phyloP scores from a whole-genome alignment of 2,888 invertebrate species.

The Meganola albula region DNA sequence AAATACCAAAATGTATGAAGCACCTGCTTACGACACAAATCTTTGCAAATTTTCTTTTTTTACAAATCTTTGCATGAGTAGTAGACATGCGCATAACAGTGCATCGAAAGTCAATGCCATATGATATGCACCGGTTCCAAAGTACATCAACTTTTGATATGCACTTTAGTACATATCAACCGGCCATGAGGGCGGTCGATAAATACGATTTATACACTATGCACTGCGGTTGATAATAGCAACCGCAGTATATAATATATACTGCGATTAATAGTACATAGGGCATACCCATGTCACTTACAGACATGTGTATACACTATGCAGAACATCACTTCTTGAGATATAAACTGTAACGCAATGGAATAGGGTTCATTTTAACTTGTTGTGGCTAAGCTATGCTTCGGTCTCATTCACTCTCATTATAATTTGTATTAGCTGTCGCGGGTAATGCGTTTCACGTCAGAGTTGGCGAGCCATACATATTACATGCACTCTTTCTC shows the following conservation, averaged over 20 bases:
- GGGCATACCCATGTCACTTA: constrained; percentile 8
- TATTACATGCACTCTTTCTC: constrained; percentile 11
- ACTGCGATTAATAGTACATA: constrained; percentile 8
- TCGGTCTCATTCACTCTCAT: constrained; percentile 11
- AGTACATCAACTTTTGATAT: constrained; percentile 13
- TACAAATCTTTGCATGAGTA: constrained; percentile 10
- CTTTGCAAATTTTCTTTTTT: constrained; percentile 10
- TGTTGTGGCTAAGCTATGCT: constrained; percentile 10
- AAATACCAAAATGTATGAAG: constrained; percentile 10
- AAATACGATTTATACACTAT: constrained; percentile 12
- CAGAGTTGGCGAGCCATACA: constrained; percentile 11
- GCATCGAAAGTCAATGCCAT: constrained; percentile 11
- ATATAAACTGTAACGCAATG: constrained; percentile 11
- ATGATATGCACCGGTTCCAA: constrained; percentile 13
- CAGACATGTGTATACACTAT: constrained; percentile 10
- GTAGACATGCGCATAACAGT: constrained; percentile 10
- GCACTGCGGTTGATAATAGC: constrained; percentile 11
- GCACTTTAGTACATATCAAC: constrained; percentile 12
- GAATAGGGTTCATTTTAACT: constrained; percentile 11
- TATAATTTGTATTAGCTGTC: constrained; percentile 11
- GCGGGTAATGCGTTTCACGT: constrained; percentile 11
- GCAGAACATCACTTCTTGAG: constrained; percentile 10
- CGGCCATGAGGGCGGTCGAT: constrained; percentile 12
- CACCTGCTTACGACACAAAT: constrained; percentile 10
- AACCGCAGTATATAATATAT: constrained; percentile 10